A percentile compares a stretch with the other conserved stretches of the same genome.
phyloP scores from a whole-genome alignment of 2,888 invertebrate genomes.

The Heliconius sara region DNA sequence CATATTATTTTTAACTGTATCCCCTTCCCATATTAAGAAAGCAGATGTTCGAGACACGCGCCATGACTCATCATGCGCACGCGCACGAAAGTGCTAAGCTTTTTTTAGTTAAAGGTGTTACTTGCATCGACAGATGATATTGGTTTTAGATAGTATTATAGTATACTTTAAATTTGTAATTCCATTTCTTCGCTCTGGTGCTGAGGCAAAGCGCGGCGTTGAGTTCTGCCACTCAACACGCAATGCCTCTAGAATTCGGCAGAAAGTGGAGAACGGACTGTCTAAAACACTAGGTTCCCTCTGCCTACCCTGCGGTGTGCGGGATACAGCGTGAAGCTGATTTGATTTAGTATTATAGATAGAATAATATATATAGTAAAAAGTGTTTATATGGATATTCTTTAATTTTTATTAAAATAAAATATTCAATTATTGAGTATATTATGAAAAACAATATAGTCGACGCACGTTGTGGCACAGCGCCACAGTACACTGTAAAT shows the following conservation, averaged over 20 bases:
- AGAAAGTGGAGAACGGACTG: too few relatives aligned
- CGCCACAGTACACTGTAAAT: too few relatives aligned
- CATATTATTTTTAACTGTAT: conserved; percentile 25
- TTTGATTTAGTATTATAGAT: neutral
- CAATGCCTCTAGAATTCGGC: too few relatives aligned
- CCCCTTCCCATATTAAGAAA: conserved; percentile 45
- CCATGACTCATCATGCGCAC: conserved; percentile 65
- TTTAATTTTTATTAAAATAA: neutral
- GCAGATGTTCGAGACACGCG: conserved; percentile 65
- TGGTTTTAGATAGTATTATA: neutral
- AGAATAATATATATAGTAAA: neutral
- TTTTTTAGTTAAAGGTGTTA: conserved; percentile 13
- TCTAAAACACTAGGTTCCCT: too few relatives aligned
- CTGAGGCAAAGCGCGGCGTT: too few relatives aligned
- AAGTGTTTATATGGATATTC: neutral
- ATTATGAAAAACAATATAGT: too few relatives aligned
- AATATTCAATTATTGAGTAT: neutral
- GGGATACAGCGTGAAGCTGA: too few relatives aligned
- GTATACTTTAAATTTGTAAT: too few relatives aligned
- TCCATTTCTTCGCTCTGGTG: too few relatives aligned
- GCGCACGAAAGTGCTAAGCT: conserved; percentile 50
- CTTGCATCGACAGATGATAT: conserved; percentile 22
- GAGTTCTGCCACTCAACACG: too few relatives aligned
- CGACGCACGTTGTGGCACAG: too few relatives aligned
- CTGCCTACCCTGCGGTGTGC: too few relatives aligned